Conservation (phyloP, 2,113 vertebrate genomes). For the Hippocampus abdominalis region DNA sequence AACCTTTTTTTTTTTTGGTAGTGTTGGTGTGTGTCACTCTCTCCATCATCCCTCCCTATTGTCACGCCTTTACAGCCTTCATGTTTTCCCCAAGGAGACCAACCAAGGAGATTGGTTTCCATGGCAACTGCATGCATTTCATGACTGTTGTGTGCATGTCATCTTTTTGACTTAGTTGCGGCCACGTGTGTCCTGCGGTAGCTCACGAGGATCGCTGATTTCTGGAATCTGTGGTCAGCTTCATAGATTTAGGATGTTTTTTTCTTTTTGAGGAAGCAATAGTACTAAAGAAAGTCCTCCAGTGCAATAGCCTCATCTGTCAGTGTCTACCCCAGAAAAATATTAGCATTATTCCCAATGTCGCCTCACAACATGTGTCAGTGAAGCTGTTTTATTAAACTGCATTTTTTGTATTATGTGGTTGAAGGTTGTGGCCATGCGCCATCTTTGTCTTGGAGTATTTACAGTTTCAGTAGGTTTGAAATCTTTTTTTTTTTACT, state of each 20-base stretch:
- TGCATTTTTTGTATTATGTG: no score
- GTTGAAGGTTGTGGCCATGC: no score
- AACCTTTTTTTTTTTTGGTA: neutral
- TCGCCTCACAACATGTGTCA: no score
- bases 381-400: no score
- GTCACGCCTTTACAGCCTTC: neutral
- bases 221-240: neutral
- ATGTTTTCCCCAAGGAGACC: neutral
- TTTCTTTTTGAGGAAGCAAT: no score
- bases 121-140: slow-evolving; percentile 40
- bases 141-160: slow-evolving; percentile 11
- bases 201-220: neutral
- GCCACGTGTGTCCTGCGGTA: neutral
- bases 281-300: no score
- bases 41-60: neutral
- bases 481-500: no score
- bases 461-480: no score
- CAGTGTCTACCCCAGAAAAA: no score
- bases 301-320: no score
- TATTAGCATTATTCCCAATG: no score
- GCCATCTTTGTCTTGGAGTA: no score
- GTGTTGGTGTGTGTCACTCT: neutral
- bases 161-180: slow-evolving; percentile 10
- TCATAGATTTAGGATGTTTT: neutral
- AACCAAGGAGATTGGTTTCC: slow-evolving; percentile 39